Evolutionary conservation across 2,888 invertebrate genomes (phyloP), one percentile per base, ranked within the genome.

Genomic region (Fabriciana adippe): DNA sequence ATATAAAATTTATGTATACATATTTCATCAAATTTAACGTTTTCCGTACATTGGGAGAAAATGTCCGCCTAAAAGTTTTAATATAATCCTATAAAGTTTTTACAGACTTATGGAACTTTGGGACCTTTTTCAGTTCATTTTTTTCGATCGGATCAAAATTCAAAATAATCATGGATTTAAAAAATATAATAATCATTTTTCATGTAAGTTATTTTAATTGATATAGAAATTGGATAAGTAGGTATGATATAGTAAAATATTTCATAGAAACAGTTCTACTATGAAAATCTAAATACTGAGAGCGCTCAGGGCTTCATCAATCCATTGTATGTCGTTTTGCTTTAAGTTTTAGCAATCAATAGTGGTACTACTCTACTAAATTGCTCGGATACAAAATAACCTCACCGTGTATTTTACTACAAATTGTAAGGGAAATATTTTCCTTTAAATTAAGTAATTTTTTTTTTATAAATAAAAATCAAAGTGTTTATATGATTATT

Each of bases 301-400:
- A 15, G 47, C 45, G 4, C 26, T 26, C 47, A 21, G 57, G 47
- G n/a, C 8, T 35, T 35, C 8, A 35, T 35, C 21, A 47, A n/a
- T 57, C 57, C 47, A 57, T 57, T 57, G 57, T 57, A 35, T 50
- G 16, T 48, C 26, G 60, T 14, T 50, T 48, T 18, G n/a, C 48
- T 60, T 50, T 51, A 18, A 51, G 26, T 60, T 60, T 51, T 51
- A 51, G 60, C 16, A 60, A 60, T 60, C 60, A 50, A 51, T 51
- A 35, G 31, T 47, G 14, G 64, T 57, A 65, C 6, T 35, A 35
- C 64, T 57, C 65, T 65, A 56, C 53, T 65, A 65, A 65, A 65
- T 65, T 65, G 65, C 65, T 65, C 16, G 53, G 26, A 53, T 59
- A 57, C 45, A 57, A 64, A 64, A 50, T 65, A 48, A 55, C 41